Evolutionary conservation across 1,140 invertebrate genomes (phyloP).

Genomic region (Rhopalosiphum maidis): DNA sequence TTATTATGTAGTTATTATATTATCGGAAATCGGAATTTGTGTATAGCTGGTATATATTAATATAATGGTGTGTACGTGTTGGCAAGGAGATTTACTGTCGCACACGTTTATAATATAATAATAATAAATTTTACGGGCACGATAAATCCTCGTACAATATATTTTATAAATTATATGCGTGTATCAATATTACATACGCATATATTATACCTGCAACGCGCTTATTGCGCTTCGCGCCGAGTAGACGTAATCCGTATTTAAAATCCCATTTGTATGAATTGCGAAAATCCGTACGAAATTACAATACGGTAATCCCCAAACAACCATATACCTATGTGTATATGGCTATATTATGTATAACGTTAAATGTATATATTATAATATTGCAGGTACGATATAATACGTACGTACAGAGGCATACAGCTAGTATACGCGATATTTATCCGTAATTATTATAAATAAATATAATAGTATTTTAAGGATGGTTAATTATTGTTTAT

Average conservation of each 20-base stretch:
- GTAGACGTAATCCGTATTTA: not conserved
- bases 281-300: not conserved
- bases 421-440: not conserved
- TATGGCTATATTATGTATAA: not conserved
- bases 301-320: not conserved
- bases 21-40: not conserved
- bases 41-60: no score
- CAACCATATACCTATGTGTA: not conserved
- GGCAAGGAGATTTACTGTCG: not conserved
- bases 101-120: not conserved
- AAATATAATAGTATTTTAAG: no score
- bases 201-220: not conserved
- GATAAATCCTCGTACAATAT: not conserved
- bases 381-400: not conserved
- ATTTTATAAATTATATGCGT: not conserved
- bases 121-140: not conserved
- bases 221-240: not conserved
- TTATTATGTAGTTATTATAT: not conserved
- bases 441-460: not conserved
- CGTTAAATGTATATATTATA: not conserved
- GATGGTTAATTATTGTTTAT: not conserved
- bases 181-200: not conserved
- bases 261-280: not conserved
- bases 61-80: not conserved
- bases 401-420: not conserved